Base-by-base conservation (phyloP, 30 jellyfish, hydroid and myxozoan genomes). In the Haliclystus octoradiatus region DNA sequence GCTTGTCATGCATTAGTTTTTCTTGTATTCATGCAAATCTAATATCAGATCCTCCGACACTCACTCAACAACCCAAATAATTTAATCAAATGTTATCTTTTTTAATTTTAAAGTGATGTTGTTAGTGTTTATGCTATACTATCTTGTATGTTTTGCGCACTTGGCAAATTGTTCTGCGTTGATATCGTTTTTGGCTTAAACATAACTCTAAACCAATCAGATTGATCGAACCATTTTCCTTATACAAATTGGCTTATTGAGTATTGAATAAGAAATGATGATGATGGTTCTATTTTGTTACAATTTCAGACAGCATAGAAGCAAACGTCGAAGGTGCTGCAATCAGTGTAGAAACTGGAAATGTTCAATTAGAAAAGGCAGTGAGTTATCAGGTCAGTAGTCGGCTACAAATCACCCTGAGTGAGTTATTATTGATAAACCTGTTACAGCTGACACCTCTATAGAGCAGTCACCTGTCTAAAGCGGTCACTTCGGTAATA, bases 261-360 rank as follows among this genome's bases (percentile, higher is more conserved):
- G 26, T 22, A 26, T 57, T 15, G 31, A 5, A 26, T 57, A 4
- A 5, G 9, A 4, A 22, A 15, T 57, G 26, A 57, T 4, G 32
- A 12, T 57, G 69, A 5, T 26, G 32, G 9, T 4, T 5, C 13
- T 26, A 5, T 57, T 22, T 26, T 26, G 26, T 57, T 4, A 2
- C 30, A 24, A 24, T 9, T 63, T 9, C 63, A 24, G 4, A 24
- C 57, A 57, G 84, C 49, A 73, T 73, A 51, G 84, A 73, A 33
- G 79, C 84, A 15, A 73, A 73, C 31, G 79, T 73, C 50, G 84
- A 62, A 3, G 33, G 64, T 24, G 84, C 84, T 73, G 82, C 72
- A 31, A 33, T 40, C 23, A 33, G 34, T 22, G 84, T 73, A 28
- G 84, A 73, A 57, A 62, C 79, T 31, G 84, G 50, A n/a, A 73